Base-by-base conservation (phyloP, 2,797 vertebrate species). In the Oreochromis grahami region DNA sequence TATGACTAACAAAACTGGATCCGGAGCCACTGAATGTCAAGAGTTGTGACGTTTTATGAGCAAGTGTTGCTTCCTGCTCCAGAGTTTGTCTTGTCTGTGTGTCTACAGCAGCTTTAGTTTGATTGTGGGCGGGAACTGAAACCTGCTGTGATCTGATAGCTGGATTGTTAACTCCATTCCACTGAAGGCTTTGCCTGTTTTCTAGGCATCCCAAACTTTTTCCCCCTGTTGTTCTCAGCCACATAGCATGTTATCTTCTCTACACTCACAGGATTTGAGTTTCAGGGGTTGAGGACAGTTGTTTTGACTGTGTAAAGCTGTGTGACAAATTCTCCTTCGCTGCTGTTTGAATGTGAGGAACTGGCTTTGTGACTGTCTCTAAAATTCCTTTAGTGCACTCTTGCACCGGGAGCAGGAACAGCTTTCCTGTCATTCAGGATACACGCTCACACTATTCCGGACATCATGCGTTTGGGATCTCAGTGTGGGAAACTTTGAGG, bases 351-450 rank as follows among this genome's bases (percentile, higher is more conserved):
- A 84, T 82, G 26, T 72, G 26, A 84, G 7, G 32, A 10, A 45
- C 43, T 56, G 12, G 45, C 36, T 87, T 78, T 85, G 19, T 78
- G 60, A 15, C 65, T 85, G 15, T 58, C 77, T 68, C 8, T 76
- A 79, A 86, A 91, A 94, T 91, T 88, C 91, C 80, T 90, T 60
- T 11, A 82, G 77, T 88, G 68, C 68, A 15, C 78, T 86, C 76
- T 79, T 84, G 72, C 70, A 86, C 90, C 78, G 89, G 85, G 79
- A 94, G 86, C 85, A 84, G 85, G 85, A 93, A 86, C 85, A 84
- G 92, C 87, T 93, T 95, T 95, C 94, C 93, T 95, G 93, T 92
- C 93, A 92, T 94, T 94, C 93, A 94, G 94, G 94, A 95, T 94
- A 90, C 93, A 92, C 56, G 78, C 89, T 91, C 89, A 82, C 85